Evolutionary conservation across 2,797 vertebrate species (phyloP).

Genomic region (Gastrophryne carolinensis): DNA sequence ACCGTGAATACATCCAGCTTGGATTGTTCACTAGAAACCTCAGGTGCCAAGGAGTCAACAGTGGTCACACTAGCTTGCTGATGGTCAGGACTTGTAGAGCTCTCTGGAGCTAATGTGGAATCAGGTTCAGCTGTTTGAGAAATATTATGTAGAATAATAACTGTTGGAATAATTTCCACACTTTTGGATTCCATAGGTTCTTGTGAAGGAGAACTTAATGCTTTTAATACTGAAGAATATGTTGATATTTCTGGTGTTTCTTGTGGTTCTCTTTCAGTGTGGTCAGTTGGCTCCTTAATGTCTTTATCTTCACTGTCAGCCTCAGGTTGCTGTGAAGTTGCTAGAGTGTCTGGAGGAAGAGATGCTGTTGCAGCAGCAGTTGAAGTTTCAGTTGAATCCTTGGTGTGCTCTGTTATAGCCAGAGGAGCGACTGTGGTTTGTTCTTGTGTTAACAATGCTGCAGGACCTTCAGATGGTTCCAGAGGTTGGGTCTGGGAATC

Average conservation of each 20-base stretch:
- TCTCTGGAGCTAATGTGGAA: constrained; percentile 40
- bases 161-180: constrained; percentile 59
- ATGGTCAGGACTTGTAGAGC: constrained; percentile 46
- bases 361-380: constrained; percentile 35
- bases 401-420: neutral
- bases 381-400: constrained; percentile 44
- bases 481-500: constrained; percentile 51
- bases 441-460: constrained; percentile 28
- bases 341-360: constrained; percentile 35
- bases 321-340: constrained; percentile 10
- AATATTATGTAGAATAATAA: constrained; percentile 58
- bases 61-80: constrained; percentile 49
- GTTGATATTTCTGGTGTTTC: constrained; percentile 63
- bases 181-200: constrained; percentile 64
- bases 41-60: constrained; percentile 30
- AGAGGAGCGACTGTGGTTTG: neutral
- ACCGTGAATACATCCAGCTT: constrained; percentile 25
- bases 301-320: constrained; percentile 54
- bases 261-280: constrained; percentile 70
- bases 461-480: constrained; percentile 8
- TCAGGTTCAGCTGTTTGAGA: constrained; percentile 50
- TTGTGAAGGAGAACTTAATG: constrained; percentile 53
- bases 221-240: constrained; percentile 57
- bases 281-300: constrained; percentile 5
- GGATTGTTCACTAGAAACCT: neutral